phyloP scores from a whole-genome alignment of 2,113 vertebrate species.

The Caranx ignobilis region DNA sequence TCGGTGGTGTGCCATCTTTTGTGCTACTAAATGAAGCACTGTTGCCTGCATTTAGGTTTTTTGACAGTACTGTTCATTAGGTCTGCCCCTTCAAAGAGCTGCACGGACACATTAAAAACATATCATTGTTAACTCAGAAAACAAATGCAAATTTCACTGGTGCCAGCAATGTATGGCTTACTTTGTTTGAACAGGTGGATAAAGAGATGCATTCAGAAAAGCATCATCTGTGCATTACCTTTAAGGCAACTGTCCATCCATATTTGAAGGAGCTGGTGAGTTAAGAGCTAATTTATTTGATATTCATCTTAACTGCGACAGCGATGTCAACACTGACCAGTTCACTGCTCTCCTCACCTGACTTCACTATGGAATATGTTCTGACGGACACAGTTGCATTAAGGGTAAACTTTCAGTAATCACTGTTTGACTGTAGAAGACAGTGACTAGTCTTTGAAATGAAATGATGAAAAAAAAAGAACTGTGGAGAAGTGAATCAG shows the following conservation, averaged over 20 bases:
- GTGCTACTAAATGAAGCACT: constrained; percentile 52
- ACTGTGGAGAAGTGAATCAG: constrained; percentile 76
- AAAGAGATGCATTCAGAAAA: constrained; percentile 80
- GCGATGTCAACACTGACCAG: constrained; percentile 4
- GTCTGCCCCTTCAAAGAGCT: constrained; percentile 51
- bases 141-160: constrained; percentile 52
- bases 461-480: constrained; percentile 31
- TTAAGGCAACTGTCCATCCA: constrained; percentile 77
- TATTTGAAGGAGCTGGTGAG: constrained; percentile 33
- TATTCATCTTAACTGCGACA: background rate
- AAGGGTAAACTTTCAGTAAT: constrained; percentile 72
- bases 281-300: constrained; percentile 7
- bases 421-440: constrained; percentile 31
- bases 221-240: constrained; percentile 74
- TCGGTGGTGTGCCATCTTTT: constrained; percentile 43
- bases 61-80: constrained; percentile 59
- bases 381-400: constrained; percentile 75
- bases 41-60: constrained; percentile 55
- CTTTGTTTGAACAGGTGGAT: constrained; percentile 72
- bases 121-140: constrained; percentile 47
- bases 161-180: constrained; percentile 73
- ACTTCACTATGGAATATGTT: constrained; percentile 12
- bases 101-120: constrained; percentile 57
- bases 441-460: constrained; percentile 51
- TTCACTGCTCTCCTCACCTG: constrained; percentile 6